Evolutionary conservation across 2,888 invertebrate species (phyloP), one percentile per base, ranked within the genome.

Genomic region (Artemia sp.): DNA sequence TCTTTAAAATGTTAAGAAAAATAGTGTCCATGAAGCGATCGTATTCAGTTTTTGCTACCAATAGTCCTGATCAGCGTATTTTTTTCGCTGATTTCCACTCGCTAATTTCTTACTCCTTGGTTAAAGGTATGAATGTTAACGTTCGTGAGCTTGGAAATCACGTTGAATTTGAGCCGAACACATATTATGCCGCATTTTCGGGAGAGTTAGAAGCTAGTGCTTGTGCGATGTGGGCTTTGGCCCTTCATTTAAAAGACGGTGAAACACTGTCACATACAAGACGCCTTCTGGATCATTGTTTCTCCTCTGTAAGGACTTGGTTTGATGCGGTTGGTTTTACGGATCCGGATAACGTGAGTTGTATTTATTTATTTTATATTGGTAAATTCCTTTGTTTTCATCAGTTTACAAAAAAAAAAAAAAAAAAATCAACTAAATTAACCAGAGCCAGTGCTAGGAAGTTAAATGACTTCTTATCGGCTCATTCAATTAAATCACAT

Each of bases 151-250:
- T 91, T 73, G 86, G 85, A 75, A 88, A 89, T 70, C 96, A 96
- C 80, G 89, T 96, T 14, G 95, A 96, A 81, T 94, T 91, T 81
- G 96, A 97, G 79, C 93, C 94, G 66, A 92, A 92, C 73, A 92
- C 93, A 14, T 97, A 96, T 81, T 96, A 95, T 81, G 93, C 95
- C 67, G 94, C 96, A 51, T 97, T 96, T 81, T 92, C 93, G 72
- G 95, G 95, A 74, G 96, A 97, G 82, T 81, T 96, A 74, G 96
- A 97, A 81, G 93, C 94, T 50, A 92, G 92, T 75, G 92, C 95
- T 12, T 92, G 94, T 80, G 94, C 95, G 2, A 93, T 96, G 94
- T 96, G 95, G 95, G 92, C 93, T 12, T 84, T 96, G 71, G 88
- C 94, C 70, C 87, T 89, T 67, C 95, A 96, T 81, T 82, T 93